Conservation (phyloP, 2,888 invertebrate genomes). For the Rhogogaster chlorosoma region DNA sequence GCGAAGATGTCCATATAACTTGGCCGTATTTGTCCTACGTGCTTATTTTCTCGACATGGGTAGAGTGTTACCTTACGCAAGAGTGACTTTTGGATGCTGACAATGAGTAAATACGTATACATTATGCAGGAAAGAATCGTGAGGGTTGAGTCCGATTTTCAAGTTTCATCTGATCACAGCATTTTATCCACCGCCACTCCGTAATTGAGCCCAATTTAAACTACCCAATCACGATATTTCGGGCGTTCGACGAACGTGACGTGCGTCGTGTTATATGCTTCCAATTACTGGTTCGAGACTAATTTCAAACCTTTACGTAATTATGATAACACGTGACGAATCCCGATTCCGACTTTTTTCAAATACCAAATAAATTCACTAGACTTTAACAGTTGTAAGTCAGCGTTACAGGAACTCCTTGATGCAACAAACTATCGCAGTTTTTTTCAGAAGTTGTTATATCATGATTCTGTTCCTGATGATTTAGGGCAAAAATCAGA, state of each 20-base stretch:
- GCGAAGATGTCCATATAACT: slow-evolving; percentile 36
- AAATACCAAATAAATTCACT: neutral
- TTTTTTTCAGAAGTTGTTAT: neutral
- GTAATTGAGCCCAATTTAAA: slow-evolving; percentile 33
- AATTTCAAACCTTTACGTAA: slow-evolving; percentile 24
- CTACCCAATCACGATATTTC: slow-evolving; percentile 16
- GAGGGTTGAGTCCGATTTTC: slow-evolving; percentile 17
- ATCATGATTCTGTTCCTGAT: neutral
- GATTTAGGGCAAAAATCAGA: neutral
- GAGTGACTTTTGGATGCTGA: slow-evolving; percentile 19
- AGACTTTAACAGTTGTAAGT: neutral
- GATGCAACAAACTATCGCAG: neutral
- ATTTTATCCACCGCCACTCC: neutral
- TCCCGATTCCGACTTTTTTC: neutral
- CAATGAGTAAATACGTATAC: neutral
- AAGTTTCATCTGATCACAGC: neutral
- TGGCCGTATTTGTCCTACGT: slow-evolving; percentile 23
- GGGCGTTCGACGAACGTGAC: neutral
- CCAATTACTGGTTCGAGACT: neutral
- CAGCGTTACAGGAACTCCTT: neutral
- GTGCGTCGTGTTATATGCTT: neutral
- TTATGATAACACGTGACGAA: neutral
- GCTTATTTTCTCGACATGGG: slow-evolving; percentile 26
- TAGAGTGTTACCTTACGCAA: slow-evolving; percentile 24
- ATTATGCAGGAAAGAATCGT: slow-evolving; percentile 20